A percentile compares a stretch with the other conserved stretches of the same genome.
Evolutionary conservation across 2,113 vertebrate species (phyloP).

Genomic region (Urocitellus parryii): DNA sequence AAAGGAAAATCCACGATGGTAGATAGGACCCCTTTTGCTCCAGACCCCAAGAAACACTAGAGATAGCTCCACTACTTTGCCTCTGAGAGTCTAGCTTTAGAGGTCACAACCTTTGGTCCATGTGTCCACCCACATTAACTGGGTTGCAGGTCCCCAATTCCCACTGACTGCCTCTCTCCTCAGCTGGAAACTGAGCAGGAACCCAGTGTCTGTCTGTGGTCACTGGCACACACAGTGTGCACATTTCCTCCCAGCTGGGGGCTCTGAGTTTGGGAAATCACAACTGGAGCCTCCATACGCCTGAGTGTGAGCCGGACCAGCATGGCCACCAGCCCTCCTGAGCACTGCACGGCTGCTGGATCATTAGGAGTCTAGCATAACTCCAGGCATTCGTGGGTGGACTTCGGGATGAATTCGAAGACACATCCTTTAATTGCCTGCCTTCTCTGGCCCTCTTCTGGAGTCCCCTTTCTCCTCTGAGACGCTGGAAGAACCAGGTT

Average conservation of each 20-base stretch:
- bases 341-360: not conserved
- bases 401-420: not conserved
- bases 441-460: not conserved
- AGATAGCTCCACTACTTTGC: accelerated
- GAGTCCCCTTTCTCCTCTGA: not conserved
- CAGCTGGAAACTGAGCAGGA: not conserved
- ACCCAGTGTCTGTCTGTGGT: not conserved
- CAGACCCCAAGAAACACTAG: not conserved
- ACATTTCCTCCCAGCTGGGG: not conserved
- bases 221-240: accelerated
- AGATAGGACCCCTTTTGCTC: accelerated
- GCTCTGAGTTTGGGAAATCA: not conserved
- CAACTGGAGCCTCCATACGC: not conserved
- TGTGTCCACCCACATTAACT: not conserved
- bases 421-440: not conserved
- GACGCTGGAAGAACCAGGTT: not conserved
- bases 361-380: not conserved
- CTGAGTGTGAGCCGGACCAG: not conserved
- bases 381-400: accelerated
- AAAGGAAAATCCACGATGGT: too few species aligned
- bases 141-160: accelerated
- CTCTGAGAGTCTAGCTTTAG: not conserved
- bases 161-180: too few species aligned
- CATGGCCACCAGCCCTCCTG: accelerated
- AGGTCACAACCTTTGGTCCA: accelerated